These are phyloP conservation scores for Motacilla alba DNA, from an alignment of 2,113 vertebrate species.

Conservation along the genomic window DNA sequence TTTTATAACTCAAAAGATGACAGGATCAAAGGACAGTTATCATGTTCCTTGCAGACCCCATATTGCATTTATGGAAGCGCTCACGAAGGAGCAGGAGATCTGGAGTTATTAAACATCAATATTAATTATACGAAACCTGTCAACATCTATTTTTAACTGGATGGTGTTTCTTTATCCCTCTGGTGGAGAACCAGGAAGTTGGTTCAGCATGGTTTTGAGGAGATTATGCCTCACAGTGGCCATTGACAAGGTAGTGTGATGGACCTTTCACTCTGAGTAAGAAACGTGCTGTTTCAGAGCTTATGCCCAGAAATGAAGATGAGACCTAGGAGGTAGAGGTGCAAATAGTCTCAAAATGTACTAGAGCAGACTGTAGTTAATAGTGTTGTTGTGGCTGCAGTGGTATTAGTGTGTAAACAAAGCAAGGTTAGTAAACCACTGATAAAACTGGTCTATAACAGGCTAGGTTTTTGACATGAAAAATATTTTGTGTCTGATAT, in stretches of 20 bases:
- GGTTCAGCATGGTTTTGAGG: not conserved
- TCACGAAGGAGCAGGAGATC: conserved; percentile 15
- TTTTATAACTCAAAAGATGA: conserved; percentile 5
- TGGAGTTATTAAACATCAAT: conserved; percentile 44
- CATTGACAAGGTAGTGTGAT: not conserved
- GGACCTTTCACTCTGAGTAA: not conserved
- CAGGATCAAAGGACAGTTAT: conserved; percentile 5
- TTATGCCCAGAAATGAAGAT: not conserved
- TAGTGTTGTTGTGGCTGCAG: not conserved
- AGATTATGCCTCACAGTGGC: fast-evolving
- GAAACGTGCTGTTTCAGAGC: not conserved
- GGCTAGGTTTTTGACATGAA: not conserved
- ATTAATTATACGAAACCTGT: conserved; percentile 54
- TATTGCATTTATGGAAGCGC: conserved; percentile 58
- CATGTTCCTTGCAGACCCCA: conserved; percentile 10
- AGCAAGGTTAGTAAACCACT: not conserved
- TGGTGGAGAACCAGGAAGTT: not conserved
- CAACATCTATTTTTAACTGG: not conserved
- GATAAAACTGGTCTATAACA: not conserved
- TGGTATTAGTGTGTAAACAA: not conserved
- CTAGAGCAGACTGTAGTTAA: not conserved
- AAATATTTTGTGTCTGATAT: not conserved
- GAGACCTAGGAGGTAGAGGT: not conserved
- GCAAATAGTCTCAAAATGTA: not conserved
- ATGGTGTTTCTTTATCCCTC: not conserved